Conservation (phyloP, 2,797 vertebrate genomes). For the Poecilia velifera region DNA sequence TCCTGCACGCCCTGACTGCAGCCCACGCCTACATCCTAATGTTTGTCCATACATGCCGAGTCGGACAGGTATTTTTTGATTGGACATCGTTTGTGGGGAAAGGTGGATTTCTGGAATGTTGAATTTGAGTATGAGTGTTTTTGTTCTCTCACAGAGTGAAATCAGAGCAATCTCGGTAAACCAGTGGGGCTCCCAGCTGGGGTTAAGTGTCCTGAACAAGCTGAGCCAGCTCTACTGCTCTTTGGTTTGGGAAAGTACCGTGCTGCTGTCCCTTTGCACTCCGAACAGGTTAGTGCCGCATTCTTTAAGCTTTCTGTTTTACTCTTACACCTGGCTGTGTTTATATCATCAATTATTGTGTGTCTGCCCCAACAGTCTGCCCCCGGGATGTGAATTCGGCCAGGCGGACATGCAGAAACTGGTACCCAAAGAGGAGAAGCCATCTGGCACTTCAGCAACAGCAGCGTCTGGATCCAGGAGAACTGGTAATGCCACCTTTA, state of each 20-base stretch:
- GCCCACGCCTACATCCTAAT: conserved; percentile 98
- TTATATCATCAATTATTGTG: neutral
- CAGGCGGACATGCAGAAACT: conserved; percentile 97
- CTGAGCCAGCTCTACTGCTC: conserved; percentile 97
- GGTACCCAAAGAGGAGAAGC: conserved; percentile 94
- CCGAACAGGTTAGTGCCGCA: conserved; percentile 88
- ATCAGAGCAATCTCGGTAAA: conserved; percentile 97
- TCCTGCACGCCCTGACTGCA: conserved; percentile 93
- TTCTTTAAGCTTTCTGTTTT: neutral
- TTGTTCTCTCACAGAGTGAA: conserved; percentile 84
- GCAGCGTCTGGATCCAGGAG: conserved; percentile 83
- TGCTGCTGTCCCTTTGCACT: conserved; percentile 93
- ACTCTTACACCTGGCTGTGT: neutral
- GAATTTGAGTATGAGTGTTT: neutral
- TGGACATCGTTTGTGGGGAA: neutral
- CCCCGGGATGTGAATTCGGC: conserved; percentile 94
- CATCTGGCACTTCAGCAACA: conserved; percentile 65
- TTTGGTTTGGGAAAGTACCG: conserved; percentile 96
- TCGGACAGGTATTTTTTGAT: conserved; percentile 88
- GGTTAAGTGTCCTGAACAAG: conserved; percentile 93
- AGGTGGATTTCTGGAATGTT: neutral
- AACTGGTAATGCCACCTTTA: conserved; percentile 80
- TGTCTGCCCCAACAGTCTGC: conserved; percentile 80
- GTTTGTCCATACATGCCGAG: conserved; percentile 97
- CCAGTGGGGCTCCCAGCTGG: conserved; percentile 96